phyloP scores from a whole-genome alignment of 2,888 invertebrate species.

The Metallyticus violacea region DNA sequence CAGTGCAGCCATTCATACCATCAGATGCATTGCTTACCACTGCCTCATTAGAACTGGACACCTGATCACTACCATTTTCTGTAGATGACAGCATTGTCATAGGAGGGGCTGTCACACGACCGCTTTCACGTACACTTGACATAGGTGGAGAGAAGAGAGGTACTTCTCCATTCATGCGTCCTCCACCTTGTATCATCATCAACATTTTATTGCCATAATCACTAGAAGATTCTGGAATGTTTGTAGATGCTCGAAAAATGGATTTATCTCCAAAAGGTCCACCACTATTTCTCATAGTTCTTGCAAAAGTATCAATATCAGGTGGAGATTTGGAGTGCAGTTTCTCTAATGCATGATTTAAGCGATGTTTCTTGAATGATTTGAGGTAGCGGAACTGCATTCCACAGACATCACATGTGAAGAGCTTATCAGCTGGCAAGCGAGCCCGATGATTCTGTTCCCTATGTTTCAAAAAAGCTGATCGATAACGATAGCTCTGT shows the following conservation, averaged over 20 bases:
- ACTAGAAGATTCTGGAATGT: conserved; percentile 29
- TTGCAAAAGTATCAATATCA: conserved; percentile 28
- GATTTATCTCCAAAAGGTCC: conserved; percentile 18
- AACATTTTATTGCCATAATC: conserved; percentile 29
- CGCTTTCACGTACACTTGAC: conserved; percentile 27
- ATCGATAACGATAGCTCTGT: conserved; percentile 83
- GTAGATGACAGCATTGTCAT: conserved; percentile 13
- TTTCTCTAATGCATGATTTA: conserved; percentile 82
- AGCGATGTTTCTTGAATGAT: conserved; percentile 84
- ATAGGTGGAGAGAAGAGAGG: conserved; percentile 19
- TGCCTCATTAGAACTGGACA: conserved; percentile 70
- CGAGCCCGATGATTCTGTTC: conserved; percentile 87
- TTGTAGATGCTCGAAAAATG: not conserved
- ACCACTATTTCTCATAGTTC: conserved; percentile 25
- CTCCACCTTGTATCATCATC: conserved; percentile 28
- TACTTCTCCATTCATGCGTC: conserved; percentile 26
- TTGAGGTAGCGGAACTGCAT: conserved; percentile 90
- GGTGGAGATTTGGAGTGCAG: conserved; percentile 58
- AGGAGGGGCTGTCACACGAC: conserved; percentile 43
- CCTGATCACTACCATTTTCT: conserved; percentile 57
- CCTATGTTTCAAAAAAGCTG: conserved; percentile 79
- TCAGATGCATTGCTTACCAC: conserved; percentile 36
- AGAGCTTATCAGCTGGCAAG: conserved; percentile 83
- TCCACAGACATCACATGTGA: conserved; percentile 88
- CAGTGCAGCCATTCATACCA: conserved; percentile 38